Evolutionary conservation across 2,888 invertebrate genomes (phyloP), one percentile per base, ranked within the genome.

Genomic region (Acleris emargana): DNA sequence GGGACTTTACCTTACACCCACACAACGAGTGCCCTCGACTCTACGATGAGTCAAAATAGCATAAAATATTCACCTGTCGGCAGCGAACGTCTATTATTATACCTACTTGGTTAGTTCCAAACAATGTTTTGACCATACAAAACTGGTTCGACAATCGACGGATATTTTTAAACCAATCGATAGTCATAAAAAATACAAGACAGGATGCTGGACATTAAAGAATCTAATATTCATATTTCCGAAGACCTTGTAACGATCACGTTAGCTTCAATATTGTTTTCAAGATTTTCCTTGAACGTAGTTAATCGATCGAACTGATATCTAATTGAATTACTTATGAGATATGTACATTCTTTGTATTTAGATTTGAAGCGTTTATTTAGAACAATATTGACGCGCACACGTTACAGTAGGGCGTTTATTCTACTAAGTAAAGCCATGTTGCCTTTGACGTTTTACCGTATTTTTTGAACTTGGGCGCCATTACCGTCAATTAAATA

Each of bases 61-160:
- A 38, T 38, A 38, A 3, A 11, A 38, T 38, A 0, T 1, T 3
- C 38, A 38, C 3, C 38, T 38, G 4, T 4, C 3, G 38, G 45
- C 7, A 45, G 6, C 16, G 45, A 45, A 17, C 2, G 45, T 17
- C 4, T 5, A 43, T 53, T 58, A 43, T 17, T 57, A 38, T n/a
- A 22, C n/a, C n/a, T n/a, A n/a, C 43, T 28, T 54, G 59, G 28
- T 55, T 64, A 28, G 54, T 66, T 57, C 50, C 55, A 66, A 52
- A 55, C 54, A 64, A 43, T 50, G n/a, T 50, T 59, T 55, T 58
- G 59, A 22, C 55, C 51, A 57, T 61, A 61, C 57, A 32, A 58
- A 66, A 61, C 66, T 61, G 55, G 50, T 60, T 47, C 52, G 43
- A 55, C 50, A 60, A 64, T 66, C 61, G 61, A 60, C 38, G 18